A percentile compares a stretch with the other conserved stretches of the same genome.
Conservation (phyloP, 2,113 vertebrate species). For the Pterocles orientalis region DNA sequence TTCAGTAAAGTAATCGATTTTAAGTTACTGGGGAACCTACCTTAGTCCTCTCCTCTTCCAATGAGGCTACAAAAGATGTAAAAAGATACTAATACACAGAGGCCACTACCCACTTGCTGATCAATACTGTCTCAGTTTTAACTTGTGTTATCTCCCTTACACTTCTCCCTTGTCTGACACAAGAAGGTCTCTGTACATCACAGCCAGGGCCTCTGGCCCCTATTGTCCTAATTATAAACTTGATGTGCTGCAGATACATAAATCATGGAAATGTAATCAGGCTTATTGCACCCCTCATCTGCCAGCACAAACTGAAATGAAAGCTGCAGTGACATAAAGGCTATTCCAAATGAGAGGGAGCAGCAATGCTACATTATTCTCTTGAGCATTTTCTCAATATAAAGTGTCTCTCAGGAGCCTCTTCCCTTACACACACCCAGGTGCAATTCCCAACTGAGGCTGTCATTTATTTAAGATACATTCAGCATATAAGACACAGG, state of each 20-base stretch:
- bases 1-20: neutral
- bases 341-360: neutral
- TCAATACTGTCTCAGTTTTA: neutral
- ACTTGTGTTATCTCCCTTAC: neutral
- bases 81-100: neutral
- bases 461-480: neutral
- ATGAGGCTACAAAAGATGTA: neutral
- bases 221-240: slow-evolving; percentile 45
- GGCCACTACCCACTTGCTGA: neutral
- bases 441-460: neutral
- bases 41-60: neutral
- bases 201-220: slow-evolving; percentile 12
- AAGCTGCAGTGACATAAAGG: slow-evolving; percentile 1
- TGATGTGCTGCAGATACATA: slow-evolving; percentile 32
- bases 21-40: neutral
- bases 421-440: neutral
- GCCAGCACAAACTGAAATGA: slow-evolving; percentile 22
- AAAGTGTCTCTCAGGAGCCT: neutral
- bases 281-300: slow-evolving; percentile 51
- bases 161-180: neutral
- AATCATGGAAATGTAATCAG: slow-evolving; percentile 66
- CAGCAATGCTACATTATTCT: neutral
- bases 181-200: slow-evolving; percentile 15
- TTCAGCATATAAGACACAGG: neutral
- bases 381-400: neutral